Base-by-base conservation (phyloP, 2,797 vertebrate genomes). In the Acridotheres tristis region DNA sequence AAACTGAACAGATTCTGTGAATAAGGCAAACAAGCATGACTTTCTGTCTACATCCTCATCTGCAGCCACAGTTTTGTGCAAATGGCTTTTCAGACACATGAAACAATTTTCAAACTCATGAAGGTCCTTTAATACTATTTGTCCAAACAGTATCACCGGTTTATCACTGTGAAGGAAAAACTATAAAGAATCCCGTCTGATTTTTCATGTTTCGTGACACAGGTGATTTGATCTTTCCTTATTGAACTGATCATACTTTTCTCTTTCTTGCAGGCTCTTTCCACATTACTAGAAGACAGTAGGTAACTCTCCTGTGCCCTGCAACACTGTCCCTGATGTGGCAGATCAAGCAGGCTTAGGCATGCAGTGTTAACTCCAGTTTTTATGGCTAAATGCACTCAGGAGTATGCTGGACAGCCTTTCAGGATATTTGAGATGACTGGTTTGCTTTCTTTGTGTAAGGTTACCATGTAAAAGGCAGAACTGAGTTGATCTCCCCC, bases 81-180 rank as follows among this genome's bases (percentile, higher is more conserved):
- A 73, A 77, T 16, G 7, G 11, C 0, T 16, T 80, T 85, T 85
- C 32, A 59, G 53, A 34, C 10, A 34, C 19, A 13, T n/a, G 34
- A 63, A 91, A 66, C 8, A 38, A 59, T 63, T 83, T 55, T 69
- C 36, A 51, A 21, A 58, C 36, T 80, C 5, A 8, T 32, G 14
- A 63, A 58, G 72, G 43, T 85, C 6, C 58, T 14, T 51, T 73
- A 55, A 73, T n/a, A 30, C 19, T 29, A 2, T 58, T 77, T 63
- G 8, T 67, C 54, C 82, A 47, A 69, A 83, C 53, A 50, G 18
- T 19, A 23, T 34, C 38, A 30, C 38, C 32, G 16, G 26, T 54
- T 58, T 77, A 42, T 42, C 65, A 54, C 26, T 0, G 2, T 3
- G 6, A 88, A 51, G 0, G 1, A 66, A 79, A 73, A 54, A n/a